These are phyloP conservation scores for Myripristis jacobus DNA, from an alignment of 2,797 vertebrate species.

Conservation along the genomic window DNA sequence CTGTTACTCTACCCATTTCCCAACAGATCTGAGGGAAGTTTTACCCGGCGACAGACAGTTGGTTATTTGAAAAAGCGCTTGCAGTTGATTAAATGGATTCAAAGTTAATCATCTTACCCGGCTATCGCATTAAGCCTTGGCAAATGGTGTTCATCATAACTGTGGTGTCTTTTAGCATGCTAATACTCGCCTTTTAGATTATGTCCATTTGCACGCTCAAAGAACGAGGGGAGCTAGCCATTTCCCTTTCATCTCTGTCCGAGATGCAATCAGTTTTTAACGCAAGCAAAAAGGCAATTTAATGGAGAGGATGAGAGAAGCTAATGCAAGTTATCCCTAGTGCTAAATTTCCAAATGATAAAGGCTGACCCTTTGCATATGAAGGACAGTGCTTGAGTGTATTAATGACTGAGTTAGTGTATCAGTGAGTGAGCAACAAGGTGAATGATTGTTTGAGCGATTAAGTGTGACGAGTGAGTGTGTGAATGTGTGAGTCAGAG, in stretches of 20 bases:
- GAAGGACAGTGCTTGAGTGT: conserved; percentile 39
- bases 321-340: conserved; percentile 59
- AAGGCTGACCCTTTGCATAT: conserved; percentile 70
- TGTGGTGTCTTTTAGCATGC: conserved; percentile 76
- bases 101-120: conserved; percentile 81
- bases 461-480: conserved; percentile 7
- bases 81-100: conserved; percentile 81
- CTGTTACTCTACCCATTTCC: conserved; percentile 45
- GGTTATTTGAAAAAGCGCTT: conserved; percentile 70
- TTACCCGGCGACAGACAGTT: conserved; percentile 60
- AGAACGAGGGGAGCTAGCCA: conserved; percentile 52
- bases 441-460: conserved; percentile 51
- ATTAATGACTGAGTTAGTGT: conserved; percentile 57
- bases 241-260: conserved; percentile 71
- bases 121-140: conserved; percentile 78
- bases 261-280: conserved; percentile 72
- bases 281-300: conserved; percentile 69
- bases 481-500: conserved; percentile 24
- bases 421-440: conserved; percentile 51
- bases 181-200: conserved; percentile 77
- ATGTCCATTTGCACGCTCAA: conserved; percentile 72
- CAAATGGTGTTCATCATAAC: conserved; percentile 78
- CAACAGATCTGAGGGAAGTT: conserved; percentile 67
- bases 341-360: conserved; percentile 69
- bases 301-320: conserved; percentile 65